Conservation (phyloP, 2,113 vertebrate species). For the Chloroceryle aenea region DNA sequence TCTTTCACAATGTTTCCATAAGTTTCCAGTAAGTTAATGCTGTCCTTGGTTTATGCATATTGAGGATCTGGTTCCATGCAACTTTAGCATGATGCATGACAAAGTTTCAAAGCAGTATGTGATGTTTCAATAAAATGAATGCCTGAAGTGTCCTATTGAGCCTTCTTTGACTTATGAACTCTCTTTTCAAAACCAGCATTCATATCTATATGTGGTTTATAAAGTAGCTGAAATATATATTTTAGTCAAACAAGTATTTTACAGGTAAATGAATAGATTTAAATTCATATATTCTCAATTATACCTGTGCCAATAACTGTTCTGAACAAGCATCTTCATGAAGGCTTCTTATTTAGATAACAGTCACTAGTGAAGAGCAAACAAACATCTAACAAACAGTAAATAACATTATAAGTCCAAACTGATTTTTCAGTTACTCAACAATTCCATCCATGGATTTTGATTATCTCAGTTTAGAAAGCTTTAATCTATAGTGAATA, state of each 20-base stretch:
- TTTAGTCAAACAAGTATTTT: conserved; percentile 35
- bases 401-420: conserved; percentile 31
- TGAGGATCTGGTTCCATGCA: background rate
- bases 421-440: conserved; percentile 57
- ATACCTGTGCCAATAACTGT: background rate
- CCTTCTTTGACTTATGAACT: background rate
- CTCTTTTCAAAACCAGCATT: conserved; percentile 29
- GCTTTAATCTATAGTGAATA: background rate
- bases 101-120: conserved; percentile 15
- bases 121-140: conserved; percentile 33
- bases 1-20: background rate
- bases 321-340: background rate
- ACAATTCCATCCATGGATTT: conserved; percentile 20
- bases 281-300: background rate
- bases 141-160: conserved; percentile 20
- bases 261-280: background rate
- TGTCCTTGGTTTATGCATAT: background rate
- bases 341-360: conserved; percentile 18
- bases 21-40: background rate
- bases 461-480: conserved; percentile 52
- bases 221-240: background rate
- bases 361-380: conserved; percentile 42
- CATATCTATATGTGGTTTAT: background rate
- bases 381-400: conserved; percentile 31
- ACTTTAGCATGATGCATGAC: background rate